Percentiles rank a stretch among this genome's conserved stretches.
Evolutionary conservation across 2,797 vertebrate species (phyloP).

Genomic region (Sparidentex hasta): DNA sequence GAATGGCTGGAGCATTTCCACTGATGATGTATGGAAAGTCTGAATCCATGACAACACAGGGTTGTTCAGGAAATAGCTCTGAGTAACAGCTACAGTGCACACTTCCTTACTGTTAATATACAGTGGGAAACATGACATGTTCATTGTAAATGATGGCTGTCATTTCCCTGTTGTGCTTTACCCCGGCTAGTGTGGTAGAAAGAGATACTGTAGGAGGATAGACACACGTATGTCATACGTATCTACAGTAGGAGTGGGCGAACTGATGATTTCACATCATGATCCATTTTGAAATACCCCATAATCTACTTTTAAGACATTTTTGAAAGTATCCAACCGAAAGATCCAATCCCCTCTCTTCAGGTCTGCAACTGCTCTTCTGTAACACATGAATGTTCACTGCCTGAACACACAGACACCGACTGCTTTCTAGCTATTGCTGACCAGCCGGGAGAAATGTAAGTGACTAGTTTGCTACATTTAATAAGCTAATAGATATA

Average conservation of each 20-base stretch:
- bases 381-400: no score
- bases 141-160: slow-evolving; percentile 53
- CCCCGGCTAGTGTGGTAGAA: not conserved
- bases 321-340: no score
- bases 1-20: slow-evolving; percentile 36
- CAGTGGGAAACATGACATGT: slow-evolving; percentile 13
- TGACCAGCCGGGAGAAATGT: no score
- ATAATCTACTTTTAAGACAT: no score
- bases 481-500: no score
- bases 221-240: not conserved
- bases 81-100: slow-evolving; percentile 52
- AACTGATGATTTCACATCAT: no score
- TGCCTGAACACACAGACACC: no score
- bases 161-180: slow-evolving; percentile 9
- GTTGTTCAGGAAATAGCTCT: slow-evolving; percentile 51
- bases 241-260: not conserved
- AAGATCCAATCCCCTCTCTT: no score
- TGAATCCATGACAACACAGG: slow-evolving; percentile 53
- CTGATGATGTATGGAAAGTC: slow-evolving; percentile 62
- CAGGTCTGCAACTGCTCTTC: no score
- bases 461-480: no score
- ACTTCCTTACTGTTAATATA: slow-evolving; percentile 66
- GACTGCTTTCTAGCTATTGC: no score
- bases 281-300: no score
- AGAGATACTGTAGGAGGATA: not conserved